Base-by-base conservation (phyloP, 2,888 invertebrate genomes). In the Hipparchia semele region DNA sequence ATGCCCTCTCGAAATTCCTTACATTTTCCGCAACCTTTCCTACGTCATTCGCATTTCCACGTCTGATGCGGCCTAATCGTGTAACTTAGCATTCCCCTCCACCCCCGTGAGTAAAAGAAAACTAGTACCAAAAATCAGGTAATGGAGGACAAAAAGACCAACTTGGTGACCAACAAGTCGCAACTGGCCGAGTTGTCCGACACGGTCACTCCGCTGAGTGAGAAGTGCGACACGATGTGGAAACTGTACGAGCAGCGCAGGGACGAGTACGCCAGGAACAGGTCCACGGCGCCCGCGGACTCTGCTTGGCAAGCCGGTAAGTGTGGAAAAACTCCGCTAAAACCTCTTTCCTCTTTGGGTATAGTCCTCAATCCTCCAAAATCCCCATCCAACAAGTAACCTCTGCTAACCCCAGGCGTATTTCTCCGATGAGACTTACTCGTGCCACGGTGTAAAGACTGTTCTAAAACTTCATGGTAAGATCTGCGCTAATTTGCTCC, bases 141-240 rank as follows among this genome's bases (percentile, higher is more conserved):
- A 39, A 5, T 39, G 39, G 39, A 39, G 39, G 5, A 5, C 39
- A 39, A 39, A 5, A 39, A 39, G 39, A 39, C 39, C 39, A 5
- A 39, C 39, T 5, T 39, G 39, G 39, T 4, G 39, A 39, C 39
- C 23, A 98, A 97, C 86, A 97, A 97, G 83, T 88, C 95, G 2
- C 96, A 97, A 82, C 92, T 98, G 76, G 94, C 95, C 13, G 97
- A 97, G 74, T 85, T 97, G 56, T 96, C 96, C 80, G 94, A 93
- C 12, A 95, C 96, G 70, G 94, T 98, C 72, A 90, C 94, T 8
- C 95, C 94, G 73, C 89, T 98, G 49, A 92, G 96, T 0, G 94
- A 94, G 60, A 97, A 97, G 83, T 98, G 93, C 73, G 84, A 88
- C 53, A 77, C 82, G 0, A 92, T 93, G 8, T 94, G 93, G 94